Base-by-base conservation (phyloP, 2,113 vertebrate genomes). In the Balaeniceps rex region DNA sequence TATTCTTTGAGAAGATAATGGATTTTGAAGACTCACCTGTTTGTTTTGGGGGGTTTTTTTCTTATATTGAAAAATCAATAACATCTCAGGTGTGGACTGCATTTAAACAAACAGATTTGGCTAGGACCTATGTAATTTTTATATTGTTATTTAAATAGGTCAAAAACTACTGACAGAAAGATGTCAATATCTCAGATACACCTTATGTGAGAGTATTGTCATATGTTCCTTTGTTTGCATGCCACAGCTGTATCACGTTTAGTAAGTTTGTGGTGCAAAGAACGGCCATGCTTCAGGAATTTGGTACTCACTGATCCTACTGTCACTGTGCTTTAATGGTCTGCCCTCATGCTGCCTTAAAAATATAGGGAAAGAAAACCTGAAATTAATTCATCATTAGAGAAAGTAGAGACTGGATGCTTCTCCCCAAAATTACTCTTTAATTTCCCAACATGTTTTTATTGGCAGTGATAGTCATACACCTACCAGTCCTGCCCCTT, bases 281-380 rank as follows among this genome's bases (percentile, higher is more conserved):
- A 22, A 38, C 9, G 12, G 5, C 22, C 14, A 2, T 19, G 6
- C n/a, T 89, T 70, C 47, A 38, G 38, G 21, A 88, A 68, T 85
- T 36, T 55, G 13, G 19, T 46, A 28, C 5, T 83, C 19, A 8
- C 8, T 64, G 6, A 19, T 47, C 21, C 2, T 6, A 3, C 3
- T 1, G 0, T 55, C 4, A 1, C 7, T 46, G 19, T 46, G 33
- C 2, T 75, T 63, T 51, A 85, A 38, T 7, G 2, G 5, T 61
- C 40, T 88, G 22, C 18, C 15, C 7, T 85, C 12, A 29, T 42
- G n/a, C 9, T 84, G 10, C 19, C 11, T 51, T 51, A 75, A 93
- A 94, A 88, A 71, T 42, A 4, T 6, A 63, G 14, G 19, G 31
- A 57, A 66, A 78, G 49, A 47, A 61, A 36, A 40, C 7, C 29